Evolutionary conservation across 2,113 vertebrate species (phyloP).

Genomic region (Vombatus ursinus): DNA sequence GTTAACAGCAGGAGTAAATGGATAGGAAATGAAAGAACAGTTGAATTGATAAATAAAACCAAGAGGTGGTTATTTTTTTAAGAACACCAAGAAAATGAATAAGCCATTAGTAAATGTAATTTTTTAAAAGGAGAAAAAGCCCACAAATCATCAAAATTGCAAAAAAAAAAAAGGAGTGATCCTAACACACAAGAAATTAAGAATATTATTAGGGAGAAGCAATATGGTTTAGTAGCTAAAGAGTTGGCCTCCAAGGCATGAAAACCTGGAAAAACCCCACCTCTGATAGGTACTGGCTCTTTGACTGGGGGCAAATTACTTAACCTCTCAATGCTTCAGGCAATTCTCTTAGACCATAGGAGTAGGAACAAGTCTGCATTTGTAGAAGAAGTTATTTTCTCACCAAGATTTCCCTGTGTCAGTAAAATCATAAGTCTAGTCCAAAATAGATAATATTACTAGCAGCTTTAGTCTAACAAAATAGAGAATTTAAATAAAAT

Average conservation of each 20-base stretch:
- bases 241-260: neutral
- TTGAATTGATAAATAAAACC: neutral
- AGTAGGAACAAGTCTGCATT: neutral
- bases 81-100: neutral
- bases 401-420: neutral
- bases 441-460: neutral
- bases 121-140: neutral
- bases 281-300: neutral
- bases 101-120: neutral
- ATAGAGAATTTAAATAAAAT: neutral
- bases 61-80: neutral
- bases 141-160: neutral
- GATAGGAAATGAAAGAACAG: neutral
- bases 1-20: neutral
- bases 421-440: neutral
- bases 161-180: neutral
- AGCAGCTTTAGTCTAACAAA: neutral
- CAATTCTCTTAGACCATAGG: neutral
- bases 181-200: neutral
- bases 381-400: neutral
- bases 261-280: neutral
- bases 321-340: neutral
- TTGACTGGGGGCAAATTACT: neutral
- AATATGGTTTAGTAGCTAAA: neutral
- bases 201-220: neutral